These are phyloP conservation scores for Pogoniulus pusillus DNA, from an alignment of 2,797 vertebrate species.

Conservation along the genomic window DNA sequence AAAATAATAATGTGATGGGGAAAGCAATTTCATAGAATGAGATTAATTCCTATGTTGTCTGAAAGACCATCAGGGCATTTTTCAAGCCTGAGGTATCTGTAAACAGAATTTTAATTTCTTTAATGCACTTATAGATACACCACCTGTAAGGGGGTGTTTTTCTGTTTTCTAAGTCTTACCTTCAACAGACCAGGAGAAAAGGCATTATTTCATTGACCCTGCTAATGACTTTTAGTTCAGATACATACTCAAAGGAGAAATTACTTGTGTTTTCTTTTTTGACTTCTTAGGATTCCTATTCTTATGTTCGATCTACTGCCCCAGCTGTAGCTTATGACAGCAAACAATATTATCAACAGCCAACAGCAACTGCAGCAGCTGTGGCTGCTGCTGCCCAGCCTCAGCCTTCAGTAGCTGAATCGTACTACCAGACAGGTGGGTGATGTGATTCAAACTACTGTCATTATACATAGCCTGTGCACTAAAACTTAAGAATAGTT, in stretches of 20 bases:
- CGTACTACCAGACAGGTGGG: conserved; percentile 96
- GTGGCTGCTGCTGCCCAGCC: conserved; percentile 90
- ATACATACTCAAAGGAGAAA: neutral
- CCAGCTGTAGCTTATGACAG: conserved; percentile 93
- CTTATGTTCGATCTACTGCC: conserved; percentile 93
- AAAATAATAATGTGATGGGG: neutral
- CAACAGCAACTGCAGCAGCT: conserved; percentile 85
- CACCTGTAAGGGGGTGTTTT: neutral
- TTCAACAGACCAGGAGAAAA: neutral
- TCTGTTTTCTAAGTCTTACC: neutral
- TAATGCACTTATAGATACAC: neutral
- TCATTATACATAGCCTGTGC: neutral
- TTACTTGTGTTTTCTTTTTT: neutral
- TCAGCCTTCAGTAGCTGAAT: conserved; percentile 92
- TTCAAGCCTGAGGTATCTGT: neutral
- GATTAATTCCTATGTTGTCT: neutral
- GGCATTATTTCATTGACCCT: neutral
- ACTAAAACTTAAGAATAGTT: neutral
- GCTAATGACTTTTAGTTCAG: neutral
- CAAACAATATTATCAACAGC: conserved; percentile 97
- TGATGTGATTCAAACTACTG: neutral
- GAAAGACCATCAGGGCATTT: neutral
- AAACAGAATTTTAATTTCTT: neutral
- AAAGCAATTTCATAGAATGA: neutral
- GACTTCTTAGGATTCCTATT: conserved; percentile 89